Evolutionary conservation across 1,140 invertebrate genomes (phyloP).

Genomic region (Microvelia longipes): DNA sequence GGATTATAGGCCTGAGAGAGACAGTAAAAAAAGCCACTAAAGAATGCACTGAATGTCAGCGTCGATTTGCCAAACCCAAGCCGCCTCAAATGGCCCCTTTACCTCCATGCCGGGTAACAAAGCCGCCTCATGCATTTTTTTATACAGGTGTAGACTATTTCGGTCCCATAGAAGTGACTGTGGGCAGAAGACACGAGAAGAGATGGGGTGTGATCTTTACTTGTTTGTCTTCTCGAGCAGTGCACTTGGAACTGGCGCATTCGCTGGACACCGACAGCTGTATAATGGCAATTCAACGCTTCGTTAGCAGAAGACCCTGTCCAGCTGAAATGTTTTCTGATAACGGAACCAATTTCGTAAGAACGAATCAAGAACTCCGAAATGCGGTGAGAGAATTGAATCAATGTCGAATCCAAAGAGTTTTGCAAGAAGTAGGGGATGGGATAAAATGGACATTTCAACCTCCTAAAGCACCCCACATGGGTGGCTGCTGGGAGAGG

Average conservation of each 20-base stretch:
- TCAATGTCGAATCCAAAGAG: neutral
- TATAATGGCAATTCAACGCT: neutral
- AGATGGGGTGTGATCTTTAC: neutral
- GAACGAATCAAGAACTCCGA: neutral
- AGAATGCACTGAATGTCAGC: no score
- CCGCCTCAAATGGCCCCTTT: no score
- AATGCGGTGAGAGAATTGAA: neutral
- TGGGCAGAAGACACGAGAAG: no score
- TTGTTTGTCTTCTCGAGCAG: neutral
- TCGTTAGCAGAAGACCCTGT: neutral
- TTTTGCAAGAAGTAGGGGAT: neutral
- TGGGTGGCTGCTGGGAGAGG: neutral
- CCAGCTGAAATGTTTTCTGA: neutral
- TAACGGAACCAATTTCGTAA: neutral
- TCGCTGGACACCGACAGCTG: neutral
- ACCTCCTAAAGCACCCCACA: neutral
- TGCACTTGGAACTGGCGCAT: neutral
- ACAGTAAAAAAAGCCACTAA: no score
- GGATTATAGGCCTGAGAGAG: no score
- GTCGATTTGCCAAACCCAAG: no score
- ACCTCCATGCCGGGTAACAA: no score
- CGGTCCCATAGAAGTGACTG: no score
- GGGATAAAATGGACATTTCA: neutral
- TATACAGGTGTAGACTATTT: no score
- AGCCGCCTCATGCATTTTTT: no score